Base-by-base conservation (phyloP, 2,888 invertebrate genomes). In the Sussaba pulchella region DNA sequence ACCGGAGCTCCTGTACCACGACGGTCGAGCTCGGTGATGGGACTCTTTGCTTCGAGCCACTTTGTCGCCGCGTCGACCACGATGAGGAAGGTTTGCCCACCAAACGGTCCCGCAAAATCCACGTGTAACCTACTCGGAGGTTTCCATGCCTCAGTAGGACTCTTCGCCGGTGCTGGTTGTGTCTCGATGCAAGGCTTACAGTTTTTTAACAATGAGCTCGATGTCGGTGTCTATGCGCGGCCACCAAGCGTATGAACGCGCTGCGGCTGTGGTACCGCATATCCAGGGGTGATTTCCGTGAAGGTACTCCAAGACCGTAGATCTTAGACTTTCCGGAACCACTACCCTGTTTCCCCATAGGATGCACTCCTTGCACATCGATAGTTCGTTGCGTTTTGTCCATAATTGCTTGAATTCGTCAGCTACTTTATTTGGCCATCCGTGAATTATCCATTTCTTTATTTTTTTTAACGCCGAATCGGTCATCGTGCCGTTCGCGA, bases 11-110 rank as follows among this genome's bases (percentile, higher is more conserved):
- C 19, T 52, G 70, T 8, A 86, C 84, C 2, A 84, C 54, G 1
- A 12, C 9, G 8, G 83, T 50, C 1, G 75, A 57, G 6, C 77
- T 84, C 1, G 71, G 73, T 0, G 73, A 41, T 5, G 84, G 45
- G 8, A 36, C 66, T 69, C 17, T 9, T 83, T 80, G 86, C 84
- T 52, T 86, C 85, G 0, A 79, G 73, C 83, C 82, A 86, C 52
- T 85, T 85, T 0, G 84, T 83, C 10, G 69, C 61, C 0, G 87
- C 50, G 64, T 87, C 86, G 0, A 87, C 85, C 1, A 84, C 57
- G 1, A 87, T 70, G 1, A 86, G 72, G 41, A 83, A 85, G 19
- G 77, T 66, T 45, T 75, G 47, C 21, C 83, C 84, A 10, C 81
- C 43, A 21, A 85, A 69, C 8, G 86, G 82, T 3, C 84, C 84